Evolutionary conservation across 2,888 invertebrate species (phyloP).

Genomic region (Hedya salicella): DNA sequence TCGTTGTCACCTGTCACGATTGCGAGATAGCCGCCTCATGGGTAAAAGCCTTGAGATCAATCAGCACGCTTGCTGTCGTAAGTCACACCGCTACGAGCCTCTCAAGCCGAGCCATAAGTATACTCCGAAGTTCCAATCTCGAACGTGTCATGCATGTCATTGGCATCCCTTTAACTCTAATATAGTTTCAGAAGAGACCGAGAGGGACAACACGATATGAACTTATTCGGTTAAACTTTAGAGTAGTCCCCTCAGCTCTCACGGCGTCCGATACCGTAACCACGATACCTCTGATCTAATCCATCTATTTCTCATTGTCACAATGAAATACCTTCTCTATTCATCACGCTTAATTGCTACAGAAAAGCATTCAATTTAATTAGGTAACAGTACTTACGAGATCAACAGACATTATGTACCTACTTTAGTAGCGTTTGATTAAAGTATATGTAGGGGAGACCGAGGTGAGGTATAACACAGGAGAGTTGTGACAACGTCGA

Average conservation of each 20-base stretch:
- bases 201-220: too few relatives aligned
- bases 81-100: too few relatives aligned
- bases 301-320: constrained; percentile 35
- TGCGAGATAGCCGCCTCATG: not conserved
- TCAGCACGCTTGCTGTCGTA: not conserved
- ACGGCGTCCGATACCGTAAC: constrained; percentile 14
- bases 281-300: constrained; percentile 26
- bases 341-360: constrained; percentile 25
- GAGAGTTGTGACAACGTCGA: too few relatives aligned
- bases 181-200: too few relatives aligned
- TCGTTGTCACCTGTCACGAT: not conserved
- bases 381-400: not conserved
- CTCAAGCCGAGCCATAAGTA: too few relatives aligned
- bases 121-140: too few relatives aligned
- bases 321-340: constrained; percentile 26
- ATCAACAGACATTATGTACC: not conserved
- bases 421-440: not conserved
- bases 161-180: too few relatives aligned
- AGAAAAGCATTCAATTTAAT: constrained; percentile 12
- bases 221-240: too few relatives aligned
- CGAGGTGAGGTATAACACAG: too few relatives aligned
- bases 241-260: constrained; percentile 3
- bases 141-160: too few relatives aligned
- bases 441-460: not conserved
- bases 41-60: constrained; percentile 11